Conservation (phyloP, 2,888 invertebrate genomes). For the Andrena marginata region DNA sequence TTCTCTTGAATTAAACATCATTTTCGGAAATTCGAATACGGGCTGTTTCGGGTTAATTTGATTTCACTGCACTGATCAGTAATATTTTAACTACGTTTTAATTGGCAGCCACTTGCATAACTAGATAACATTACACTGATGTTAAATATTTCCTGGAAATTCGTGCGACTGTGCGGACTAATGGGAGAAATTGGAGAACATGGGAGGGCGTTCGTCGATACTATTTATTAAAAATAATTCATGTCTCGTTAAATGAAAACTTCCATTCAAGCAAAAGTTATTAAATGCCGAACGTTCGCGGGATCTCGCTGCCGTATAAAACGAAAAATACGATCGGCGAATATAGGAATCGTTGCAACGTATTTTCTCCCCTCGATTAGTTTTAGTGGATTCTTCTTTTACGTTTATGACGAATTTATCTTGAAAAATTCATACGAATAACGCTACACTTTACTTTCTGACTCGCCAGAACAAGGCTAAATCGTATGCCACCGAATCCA, state of each 20-base stretch:
- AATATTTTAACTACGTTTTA: no score
- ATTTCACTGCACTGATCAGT: no score
- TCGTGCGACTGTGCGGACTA: not conserved
- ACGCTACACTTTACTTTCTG: not conserved
- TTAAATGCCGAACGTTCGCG: constrained; percentile 4
- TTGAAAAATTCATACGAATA: not conserved
- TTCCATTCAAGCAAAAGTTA: constrained; percentile 11
- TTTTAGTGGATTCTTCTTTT: constrained; percentile 1
- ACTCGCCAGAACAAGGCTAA: not conserved
- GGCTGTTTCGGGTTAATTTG: no score
- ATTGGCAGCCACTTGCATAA: no score
- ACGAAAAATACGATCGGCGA: not conserved
- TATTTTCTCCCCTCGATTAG: not conserved
- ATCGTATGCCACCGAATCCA: not conserved
- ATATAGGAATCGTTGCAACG: not conserved
- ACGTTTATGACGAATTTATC: not conserved
- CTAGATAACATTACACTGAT: not conserved
- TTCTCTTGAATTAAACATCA: no score
- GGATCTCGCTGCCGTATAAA: not conserved
- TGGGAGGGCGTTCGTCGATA: not conserved
- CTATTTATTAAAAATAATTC: not conserved
- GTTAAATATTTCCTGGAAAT: not conserved
- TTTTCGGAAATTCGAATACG: no score
- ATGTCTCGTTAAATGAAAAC: constrained; percentile 1
- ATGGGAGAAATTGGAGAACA: not conserved